phyloP scores from a whole-genome alignment of 2,113 vertebrate genomes.

The Anoura caudifer region DNA sequence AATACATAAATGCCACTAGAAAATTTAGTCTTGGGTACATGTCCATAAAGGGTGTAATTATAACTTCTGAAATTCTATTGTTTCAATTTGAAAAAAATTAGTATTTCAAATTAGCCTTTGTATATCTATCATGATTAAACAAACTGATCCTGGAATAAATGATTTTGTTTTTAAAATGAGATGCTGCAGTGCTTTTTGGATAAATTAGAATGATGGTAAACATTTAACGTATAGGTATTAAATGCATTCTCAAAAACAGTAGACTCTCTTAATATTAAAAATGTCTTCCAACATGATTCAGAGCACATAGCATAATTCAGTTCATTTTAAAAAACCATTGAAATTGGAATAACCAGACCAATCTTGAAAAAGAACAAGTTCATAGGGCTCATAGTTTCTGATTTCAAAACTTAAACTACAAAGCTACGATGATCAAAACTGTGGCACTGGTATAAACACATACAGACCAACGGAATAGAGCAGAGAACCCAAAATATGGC shows the following conservation, averaged over 20 bases:
- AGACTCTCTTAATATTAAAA: background rate
- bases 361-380: background rate
- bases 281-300: background rate
- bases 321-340: background rate
- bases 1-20: background rate
- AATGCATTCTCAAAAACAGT: background rate
- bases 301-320: background rate
- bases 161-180: background rate
- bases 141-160: background rate
- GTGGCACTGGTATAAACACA: background rate
- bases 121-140: background rate
- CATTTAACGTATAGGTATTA: background rate
- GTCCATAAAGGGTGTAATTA: background rate
- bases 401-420: background rate
- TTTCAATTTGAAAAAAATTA: conserved; percentile 20
- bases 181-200: background rate
- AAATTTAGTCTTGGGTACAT: background rate
- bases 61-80: background rate
- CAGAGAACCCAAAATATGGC: background rate
- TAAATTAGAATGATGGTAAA: background rate
- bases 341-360: background rate
- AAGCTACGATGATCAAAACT: background rate
- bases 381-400: background rate
- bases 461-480: background rate
- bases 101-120: conserved; percentile 14